Evolutionary conservation across 2,113 vertebrate species (phyloP).

Genomic region (Poeciliopsis occidentalis): DNA sequence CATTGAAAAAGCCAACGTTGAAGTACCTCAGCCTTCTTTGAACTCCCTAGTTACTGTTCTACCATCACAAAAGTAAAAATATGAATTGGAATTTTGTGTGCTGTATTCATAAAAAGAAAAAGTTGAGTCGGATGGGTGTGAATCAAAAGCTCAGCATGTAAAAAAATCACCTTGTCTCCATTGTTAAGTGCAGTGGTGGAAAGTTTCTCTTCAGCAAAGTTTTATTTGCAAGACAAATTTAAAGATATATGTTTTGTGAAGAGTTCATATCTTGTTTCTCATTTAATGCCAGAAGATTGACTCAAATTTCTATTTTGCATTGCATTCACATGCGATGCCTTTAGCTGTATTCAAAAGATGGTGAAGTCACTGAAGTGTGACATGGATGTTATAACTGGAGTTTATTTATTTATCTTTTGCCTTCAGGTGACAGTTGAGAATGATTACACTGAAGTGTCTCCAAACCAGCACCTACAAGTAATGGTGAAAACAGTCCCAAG

Average conservation of each 20-base stretch:
- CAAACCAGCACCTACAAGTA: conserved; percentile 80
- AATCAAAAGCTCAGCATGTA: no score
- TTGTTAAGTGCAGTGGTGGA: no score
- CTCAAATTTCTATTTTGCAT: neutral
- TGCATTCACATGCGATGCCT: neutral
- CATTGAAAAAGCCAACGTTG: no score
- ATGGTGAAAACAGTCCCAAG: conserved; percentile 84
- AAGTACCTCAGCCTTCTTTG: no score
- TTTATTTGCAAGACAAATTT: neutral
- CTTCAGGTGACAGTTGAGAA: conserved; percentile 84
- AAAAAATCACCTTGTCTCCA: no score
- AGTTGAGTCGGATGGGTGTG: no score
- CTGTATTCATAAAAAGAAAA: no score
- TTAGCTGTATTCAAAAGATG: neutral
- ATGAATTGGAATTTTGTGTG: no score
- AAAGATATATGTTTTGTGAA: neutral
- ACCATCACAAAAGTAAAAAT: no score
- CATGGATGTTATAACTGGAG: neutral
- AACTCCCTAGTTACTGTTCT: no score
- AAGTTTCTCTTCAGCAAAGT: no score
- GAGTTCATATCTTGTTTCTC: neutral
- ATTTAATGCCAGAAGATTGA: neutral
- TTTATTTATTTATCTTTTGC: neutral
- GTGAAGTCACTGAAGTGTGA: fast-evolving
- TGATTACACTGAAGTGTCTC: conserved; percentile 82